Evolutionary conservation across 2,888 invertebrate species (phyloP), one percentile per base, ranked within the genome.

Genomic region (Amblyteles armatorius): DNA sequence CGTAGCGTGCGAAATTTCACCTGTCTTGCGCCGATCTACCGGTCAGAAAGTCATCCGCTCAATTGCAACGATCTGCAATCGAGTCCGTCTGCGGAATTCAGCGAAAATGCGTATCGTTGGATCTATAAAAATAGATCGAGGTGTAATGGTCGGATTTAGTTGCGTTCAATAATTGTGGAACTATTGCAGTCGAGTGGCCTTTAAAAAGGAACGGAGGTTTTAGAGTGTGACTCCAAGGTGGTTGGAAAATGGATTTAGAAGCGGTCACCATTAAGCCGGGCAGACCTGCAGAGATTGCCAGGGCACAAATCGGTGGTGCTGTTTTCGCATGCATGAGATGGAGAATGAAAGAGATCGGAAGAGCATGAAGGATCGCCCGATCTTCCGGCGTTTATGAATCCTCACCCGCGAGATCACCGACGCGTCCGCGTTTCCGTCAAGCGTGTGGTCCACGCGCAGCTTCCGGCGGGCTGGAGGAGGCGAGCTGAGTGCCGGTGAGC

Each of bases 301-400:
- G 16, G 55, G 19, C n/a, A 7, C 33, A 11, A 19, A 13, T 1
- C 65, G 9, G 2, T 36, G 77, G 71, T 48, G 55, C 19, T 26
- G 69, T 26, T 29, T 13, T 44, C 19, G 33, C 9, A 68, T 68
- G 22, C 26, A 52, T 50, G 57, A 40, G 22, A 7, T 13, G 65
- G 19, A 22, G 26, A 40, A 55, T 26, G 26, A 6, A 63, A 40
- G 60, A 60, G 71, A 60, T 60, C 48, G 63, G 68, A n/a, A 19
- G 19, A 50, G 44, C 22, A 52, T 44, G 65, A 77, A 29, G 50
- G 83, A 77, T 77, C 48, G 81, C 60, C 60, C 71, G 69, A 83
- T 74, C 74, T 69, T 79, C 55, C 55, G 48, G 40, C 79, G 63
- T 84, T 84, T 72, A 77, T 77, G 13, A 44, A 13, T 68, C 77